A percentile compares a stretch with the other conserved stretches of the same genome.
phyloP scores from a whole-genome alignment of 2,888 invertebrate species.

The Unio delphinus region DNA sequence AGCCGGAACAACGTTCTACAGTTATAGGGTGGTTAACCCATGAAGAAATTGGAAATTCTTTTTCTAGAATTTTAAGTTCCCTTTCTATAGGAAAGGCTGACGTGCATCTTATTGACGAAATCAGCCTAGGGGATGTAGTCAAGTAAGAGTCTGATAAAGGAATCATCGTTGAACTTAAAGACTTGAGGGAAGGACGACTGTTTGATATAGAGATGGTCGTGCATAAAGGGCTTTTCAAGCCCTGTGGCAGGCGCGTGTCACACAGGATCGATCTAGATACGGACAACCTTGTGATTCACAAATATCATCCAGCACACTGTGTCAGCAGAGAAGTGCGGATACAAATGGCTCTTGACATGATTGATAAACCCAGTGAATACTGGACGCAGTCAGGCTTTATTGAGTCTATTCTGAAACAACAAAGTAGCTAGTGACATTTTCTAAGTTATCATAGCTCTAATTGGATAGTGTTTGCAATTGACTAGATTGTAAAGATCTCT shows the following conservation, averaged over 20 bases:
- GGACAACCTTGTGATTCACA: background rate
- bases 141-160: background rate
- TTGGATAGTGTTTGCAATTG: too few species aligned
- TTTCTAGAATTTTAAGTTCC: background rate
- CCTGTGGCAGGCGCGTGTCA: background rate
- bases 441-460: too few species aligned
- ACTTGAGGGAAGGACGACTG: background rate
- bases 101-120: conserved; percentile 1
- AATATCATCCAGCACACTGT: conserved; percentile 7
- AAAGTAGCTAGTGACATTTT: too few species aligned
- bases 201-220: conserved; percentile 8
- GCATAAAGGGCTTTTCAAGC: background rate
- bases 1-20: background rate
- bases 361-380: background rate
- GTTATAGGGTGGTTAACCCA: background rate
- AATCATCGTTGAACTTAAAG: background rate
- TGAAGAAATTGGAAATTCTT: background rate
- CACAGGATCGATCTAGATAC: conserved; percentile 4
- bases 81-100: conserved; percentile 2
- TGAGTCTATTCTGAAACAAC: background rate
- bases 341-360: background rate
- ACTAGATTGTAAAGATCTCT: too few species aligned
- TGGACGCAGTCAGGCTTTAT: conserved; percentile 7
- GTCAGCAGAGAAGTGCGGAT: background rate
- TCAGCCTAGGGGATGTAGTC: conserved; percentile 1